Base-by-base conservation (phyloP, 2,113 vertebrate species). In the Butastur rufipennis region DNA sequence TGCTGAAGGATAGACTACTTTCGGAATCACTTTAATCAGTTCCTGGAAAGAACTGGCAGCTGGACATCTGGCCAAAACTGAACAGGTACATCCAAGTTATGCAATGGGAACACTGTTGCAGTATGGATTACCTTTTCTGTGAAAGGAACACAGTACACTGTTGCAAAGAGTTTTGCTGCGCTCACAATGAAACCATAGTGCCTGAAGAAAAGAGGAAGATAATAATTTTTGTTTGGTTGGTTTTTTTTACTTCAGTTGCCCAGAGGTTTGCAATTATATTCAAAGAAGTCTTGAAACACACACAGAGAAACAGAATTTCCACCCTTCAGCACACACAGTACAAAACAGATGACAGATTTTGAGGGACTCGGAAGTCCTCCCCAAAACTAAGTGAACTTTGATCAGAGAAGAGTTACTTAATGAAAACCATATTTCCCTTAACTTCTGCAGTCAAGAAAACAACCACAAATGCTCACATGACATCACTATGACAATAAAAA, bases 181-280 rank as follows among this genome's bases (percentile, higher is more conserved):
- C 98, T 99, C 97, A 99, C 96, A n/a, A 99, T 98, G 95, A 99
- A 99, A 88, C 97, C 97, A 83, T 98, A 98, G 97, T 99, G 99
- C 97, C 99, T 99, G 96, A 94, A 92, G 75, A 95, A 96, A 96
- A 96, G 81, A 78, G 31, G 91, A 97, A 94, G 88, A 67, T 43
- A 38, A 77, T 34, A 34, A 3, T 50, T 52, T 86, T 71, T 32
- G 3, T 1, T 58, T 80, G 4, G 4, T 63, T 80, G 18, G 18
- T 1, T 10, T 53, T 72, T 93, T 34, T 61, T 22, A 50, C 19
- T 84, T 89, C 15, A 48, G n/a, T 31, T 45, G 34, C 23, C 21
- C 34, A 9, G 13, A 89, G 6, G 9, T 65, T 56, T 82, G 61
- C 21, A 67, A 17, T 27, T 31, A 22, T 17, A 34, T 58, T 81